Conservation (phyloP, 2,797 vertebrate genomes). For the Cossypha dichroa region DNA sequence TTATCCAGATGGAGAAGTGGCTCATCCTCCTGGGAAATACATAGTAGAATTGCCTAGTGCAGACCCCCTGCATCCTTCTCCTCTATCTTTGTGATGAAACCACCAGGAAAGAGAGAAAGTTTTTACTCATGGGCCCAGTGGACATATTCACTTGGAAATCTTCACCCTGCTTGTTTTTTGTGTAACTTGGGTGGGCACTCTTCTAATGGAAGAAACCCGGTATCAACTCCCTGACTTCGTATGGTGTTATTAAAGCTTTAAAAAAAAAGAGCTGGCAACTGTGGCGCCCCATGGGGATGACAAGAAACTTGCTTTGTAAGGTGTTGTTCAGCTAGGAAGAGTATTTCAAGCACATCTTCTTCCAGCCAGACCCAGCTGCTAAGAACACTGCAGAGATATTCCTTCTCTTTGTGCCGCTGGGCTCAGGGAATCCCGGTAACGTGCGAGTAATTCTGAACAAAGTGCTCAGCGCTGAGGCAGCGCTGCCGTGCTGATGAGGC, state of each 20-base stretch:
- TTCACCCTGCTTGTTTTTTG: not conserved
- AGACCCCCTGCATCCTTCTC: not conserved
- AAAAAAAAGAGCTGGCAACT: not conserved
- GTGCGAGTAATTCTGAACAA: not conserved
- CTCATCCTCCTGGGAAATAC: not conserved
- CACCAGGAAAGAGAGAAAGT: not conserved
- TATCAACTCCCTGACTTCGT: not conserved
- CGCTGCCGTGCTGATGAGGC: not conserved
- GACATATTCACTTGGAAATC: not conserved
- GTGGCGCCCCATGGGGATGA: not conserved
- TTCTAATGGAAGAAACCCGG: not conserved
- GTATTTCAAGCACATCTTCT: too few species aligned
- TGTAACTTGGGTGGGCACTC: not conserved
- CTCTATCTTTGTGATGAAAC: not conserved
- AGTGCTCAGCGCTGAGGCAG: not conserved
- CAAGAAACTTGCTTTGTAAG: not conserved
- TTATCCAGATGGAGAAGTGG: not conserved
- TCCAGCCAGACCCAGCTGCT: not conserved
- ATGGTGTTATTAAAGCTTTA: not conserved
- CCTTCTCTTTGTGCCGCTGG: accelerated
- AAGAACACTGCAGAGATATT: not conserved
- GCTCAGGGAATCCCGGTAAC: not conserved
- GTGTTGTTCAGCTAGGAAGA: not conserved
- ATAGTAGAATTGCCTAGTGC: accelerated
- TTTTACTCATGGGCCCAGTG: not conserved